phyloP scores from a whole-genome alignment of 2,888 invertebrate species.

The Brachycybe producta region DNA sequence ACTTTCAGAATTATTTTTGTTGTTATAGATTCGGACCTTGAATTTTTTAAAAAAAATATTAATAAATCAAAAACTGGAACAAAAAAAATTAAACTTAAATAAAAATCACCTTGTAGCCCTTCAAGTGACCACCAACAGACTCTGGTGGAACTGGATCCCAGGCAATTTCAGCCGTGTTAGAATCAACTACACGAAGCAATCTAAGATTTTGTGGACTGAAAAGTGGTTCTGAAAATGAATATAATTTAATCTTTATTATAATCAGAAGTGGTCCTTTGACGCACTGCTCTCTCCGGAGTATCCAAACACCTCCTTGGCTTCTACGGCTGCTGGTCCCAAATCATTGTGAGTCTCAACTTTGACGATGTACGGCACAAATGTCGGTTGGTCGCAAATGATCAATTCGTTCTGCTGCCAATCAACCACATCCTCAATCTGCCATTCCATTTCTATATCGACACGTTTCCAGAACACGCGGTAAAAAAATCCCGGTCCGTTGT shows the following conservation, averaged over 20 bases:
- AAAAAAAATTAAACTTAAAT: too few species aligned
- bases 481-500: constrained; percentile 87
- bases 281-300: constrained; percentile 82
- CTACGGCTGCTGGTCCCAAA: constrained; percentile 66
- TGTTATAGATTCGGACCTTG: too few species aligned
- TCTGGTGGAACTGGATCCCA: constrained; percentile 76
- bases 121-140: constrained; percentile 79
- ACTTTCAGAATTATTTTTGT: too few species aligned
- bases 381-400: constrained; percentile 64
- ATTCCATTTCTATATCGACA: constrained; percentile 57
- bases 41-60: too few species aligned
- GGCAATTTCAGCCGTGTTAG: constrained; percentile 67
- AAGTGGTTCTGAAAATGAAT: constrained; percentile 48
- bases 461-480: constrained; percentile 79
- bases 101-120: constrained; percentile 91
- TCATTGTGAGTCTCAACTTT: constrained; percentile 85
- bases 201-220: constrained; percentile 73
- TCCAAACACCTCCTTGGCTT: constrained; percentile 66
- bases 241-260: too few species aligned
- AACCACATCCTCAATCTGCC: constrained; percentile 49
- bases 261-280: too few species aligned
- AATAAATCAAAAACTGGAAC: too few species aligned
- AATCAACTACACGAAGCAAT: constrained; percentile 58
- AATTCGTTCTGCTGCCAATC: constrained; percentile 62
- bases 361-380: constrained; percentile 77